phyloP scores from a whole-genome alignment of 2,888 invertebrate genomes.

The Hedychridium roseum region DNA sequence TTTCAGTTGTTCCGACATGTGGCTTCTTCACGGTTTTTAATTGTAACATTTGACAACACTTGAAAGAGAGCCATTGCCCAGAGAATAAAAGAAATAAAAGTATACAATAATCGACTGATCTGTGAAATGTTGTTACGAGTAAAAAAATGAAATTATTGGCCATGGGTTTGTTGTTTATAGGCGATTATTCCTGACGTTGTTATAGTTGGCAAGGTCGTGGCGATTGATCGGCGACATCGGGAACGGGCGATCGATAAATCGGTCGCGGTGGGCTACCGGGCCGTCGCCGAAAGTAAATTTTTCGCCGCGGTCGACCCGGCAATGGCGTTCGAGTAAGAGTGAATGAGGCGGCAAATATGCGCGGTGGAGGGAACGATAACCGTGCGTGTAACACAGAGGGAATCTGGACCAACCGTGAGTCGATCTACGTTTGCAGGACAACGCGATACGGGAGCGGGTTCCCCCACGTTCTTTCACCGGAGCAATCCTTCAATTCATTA shows the following conservation, averaged over 20 bases:
- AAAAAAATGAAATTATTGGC: too few species aligned
- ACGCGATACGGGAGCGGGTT: conserved; percentile 30
- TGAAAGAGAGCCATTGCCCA: too few species aligned
- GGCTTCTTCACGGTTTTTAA: too few species aligned
- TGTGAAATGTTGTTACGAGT: too few species aligned
- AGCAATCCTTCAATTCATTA: conserved; percentile 36
- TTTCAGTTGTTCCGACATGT: too few species aligned
- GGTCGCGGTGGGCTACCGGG: too few species aligned
- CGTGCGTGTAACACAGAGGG: not conserved
- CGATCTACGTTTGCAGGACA: not conserved
- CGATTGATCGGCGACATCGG: conserved; percentile 6
- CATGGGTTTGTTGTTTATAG: too few species aligned
- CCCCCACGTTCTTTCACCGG: conserved; percentile 27
- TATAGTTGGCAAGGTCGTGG: not conserved
- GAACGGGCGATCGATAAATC: not conserved
- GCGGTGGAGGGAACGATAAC: not conserved
- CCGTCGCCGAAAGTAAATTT: conserved; percentile 36
- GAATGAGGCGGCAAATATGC: conserved; percentile 30
- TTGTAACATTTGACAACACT: too few species aligned
- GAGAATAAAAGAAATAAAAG: too few species aligned
- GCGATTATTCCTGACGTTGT: too few species aligned
- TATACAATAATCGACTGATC: too few species aligned
- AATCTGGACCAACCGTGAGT: conserved; percentile 4
- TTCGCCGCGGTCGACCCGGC: conserved; percentile 18
- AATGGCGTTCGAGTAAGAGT: conserved; percentile 44